Evolutionary conservation across 2,113 vertebrate species (phyloP).

Genomic region (Clinocottus analis): DNA sequence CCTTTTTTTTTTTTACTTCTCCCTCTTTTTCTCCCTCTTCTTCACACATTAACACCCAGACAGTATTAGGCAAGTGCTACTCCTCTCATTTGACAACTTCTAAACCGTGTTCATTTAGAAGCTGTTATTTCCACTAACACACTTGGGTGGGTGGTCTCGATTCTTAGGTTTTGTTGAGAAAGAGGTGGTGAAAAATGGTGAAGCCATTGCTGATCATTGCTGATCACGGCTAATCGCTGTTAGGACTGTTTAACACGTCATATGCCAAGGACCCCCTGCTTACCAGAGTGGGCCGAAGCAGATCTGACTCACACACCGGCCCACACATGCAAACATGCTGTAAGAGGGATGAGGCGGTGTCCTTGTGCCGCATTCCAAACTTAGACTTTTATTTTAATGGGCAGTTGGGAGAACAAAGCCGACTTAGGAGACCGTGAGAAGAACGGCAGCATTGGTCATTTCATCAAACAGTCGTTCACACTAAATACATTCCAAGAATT

Average conservation of each 20-base stretch:
- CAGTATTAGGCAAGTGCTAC: background rate
- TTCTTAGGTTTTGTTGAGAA: constrained; percentile 31
- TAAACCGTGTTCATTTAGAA: constrained; percentile 19
- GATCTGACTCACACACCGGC: constrained; percentile 46
- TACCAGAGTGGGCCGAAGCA: constrained; percentile 44
- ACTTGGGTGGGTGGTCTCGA: background rate
- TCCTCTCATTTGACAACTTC: constrained; percentile 3
- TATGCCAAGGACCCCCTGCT: constrained; percentile 32
- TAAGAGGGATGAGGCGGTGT: constrained; percentile 31
- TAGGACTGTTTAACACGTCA: constrained; percentile 23
- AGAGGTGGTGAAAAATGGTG: background rate
- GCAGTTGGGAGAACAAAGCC: constrained; percentile 1
- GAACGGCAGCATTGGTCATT: background rate
- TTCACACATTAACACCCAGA: background rate
- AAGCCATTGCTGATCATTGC: constrained; percentile 17
- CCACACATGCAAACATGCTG: constrained; percentile 19
- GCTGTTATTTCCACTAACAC: background rate
- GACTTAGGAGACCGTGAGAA: background rate
- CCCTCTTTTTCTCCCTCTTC: background rate
- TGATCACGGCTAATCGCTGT: constrained; percentile 31
- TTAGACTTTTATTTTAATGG: constrained; percentile 38
- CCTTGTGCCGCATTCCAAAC: constrained; percentile 24
- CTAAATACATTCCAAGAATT: background rate
- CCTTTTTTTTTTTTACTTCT: no score
- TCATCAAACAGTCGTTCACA: background rate